Conservation (phyloP, 2,113 vertebrate genomes). For the Amia ocellicauda region DNA sequence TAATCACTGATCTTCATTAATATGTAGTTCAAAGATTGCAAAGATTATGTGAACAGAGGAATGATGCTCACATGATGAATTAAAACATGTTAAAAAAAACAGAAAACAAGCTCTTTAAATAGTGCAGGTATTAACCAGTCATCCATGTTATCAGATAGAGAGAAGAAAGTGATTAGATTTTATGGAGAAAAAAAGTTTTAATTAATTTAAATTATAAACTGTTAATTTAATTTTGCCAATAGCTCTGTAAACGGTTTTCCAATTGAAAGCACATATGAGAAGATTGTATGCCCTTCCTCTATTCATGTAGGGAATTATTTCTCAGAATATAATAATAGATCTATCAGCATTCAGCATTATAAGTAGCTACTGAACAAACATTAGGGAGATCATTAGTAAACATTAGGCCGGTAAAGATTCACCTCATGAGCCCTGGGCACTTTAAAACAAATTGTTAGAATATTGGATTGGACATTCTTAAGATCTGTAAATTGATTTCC, state of each 20-base stretch:
- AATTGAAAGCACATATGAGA: conserved; percentile 7
- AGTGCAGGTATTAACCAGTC: background rate
- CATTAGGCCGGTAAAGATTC: conserved; percentile 18
- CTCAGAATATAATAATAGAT: conserved; percentile 10
- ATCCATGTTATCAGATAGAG: background rate
- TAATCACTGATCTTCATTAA: too few species aligned
- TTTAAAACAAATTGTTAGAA: conserved; percentile 13
- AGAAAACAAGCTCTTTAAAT: background rate
- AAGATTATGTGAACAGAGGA: too few species aligned
- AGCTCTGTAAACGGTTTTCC: conserved; percentile 16
- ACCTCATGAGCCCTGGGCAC: conserved; percentile 24
- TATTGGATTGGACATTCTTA: conserved; percentile 40
- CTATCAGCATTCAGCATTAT: background rate
- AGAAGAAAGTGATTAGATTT: conserved; percentile 6
- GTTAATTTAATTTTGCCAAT: conserved; percentile 23
- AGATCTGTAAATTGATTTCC: conserved; percentile 34
- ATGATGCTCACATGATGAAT: background rate
- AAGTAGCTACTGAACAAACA: conserved; percentile 1
- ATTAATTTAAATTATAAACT: conserved; percentile 16
- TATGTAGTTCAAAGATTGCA: too few species aligned
- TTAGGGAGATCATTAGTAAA: conserved; percentile 31
- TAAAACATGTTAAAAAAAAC: conserved; percentile 3
- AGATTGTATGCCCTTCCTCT: background rate
- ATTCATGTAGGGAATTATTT: conserved; percentile 4
- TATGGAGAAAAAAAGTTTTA: conserved; percentile 1